A percentile compares a stretch with the other conserved stretches of the same genome.
These are phyloP conservation scores for Gallinago solitaria DNA, from an alignment of 2,797 vertebrate species.

Conservation along the genomic window DNA sequence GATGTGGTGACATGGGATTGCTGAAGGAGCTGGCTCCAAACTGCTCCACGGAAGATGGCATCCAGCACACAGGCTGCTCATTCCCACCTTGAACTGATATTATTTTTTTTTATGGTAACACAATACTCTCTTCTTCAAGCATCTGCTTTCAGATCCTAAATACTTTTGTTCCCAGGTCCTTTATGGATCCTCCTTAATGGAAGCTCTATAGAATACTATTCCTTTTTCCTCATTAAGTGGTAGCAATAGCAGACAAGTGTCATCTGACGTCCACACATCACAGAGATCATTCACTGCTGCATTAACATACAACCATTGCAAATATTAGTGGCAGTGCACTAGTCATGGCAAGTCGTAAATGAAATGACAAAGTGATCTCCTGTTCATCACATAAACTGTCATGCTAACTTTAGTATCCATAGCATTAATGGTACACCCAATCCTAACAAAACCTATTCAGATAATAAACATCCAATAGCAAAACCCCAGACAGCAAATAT, in stretches of 20 bases:
- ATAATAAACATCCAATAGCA: not conserved
- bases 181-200: not conserved
- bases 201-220: not conserved
- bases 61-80: not conserved
- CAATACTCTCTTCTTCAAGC: too few species aligned
- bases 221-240: not conserved
- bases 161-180: not conserved
- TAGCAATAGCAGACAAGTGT: not conserved
- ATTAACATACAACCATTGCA: not conserved
- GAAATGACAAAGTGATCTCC: not conserved
- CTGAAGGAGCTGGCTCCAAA: not conserved
- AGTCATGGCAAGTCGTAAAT: too few species aligned
- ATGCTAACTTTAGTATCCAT: fast-evolving
- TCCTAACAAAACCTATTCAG: not conserved
- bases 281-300: not conserved
- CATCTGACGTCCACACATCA: not conserved
- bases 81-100: not conserved
- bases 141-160: not conserved
- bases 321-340: not conserved
- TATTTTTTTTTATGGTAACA: too few species aligned
- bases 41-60: not conserved
- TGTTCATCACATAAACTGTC: too few species aligned
- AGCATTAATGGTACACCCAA: not conserved
- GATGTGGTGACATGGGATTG: not conserved
- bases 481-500: not conserved